These are phyloP conservation scores for Parasteatoda lunata DNA, from an alignment of 2,888 invertebrate species.

Conservation along the genomic window DNA sequence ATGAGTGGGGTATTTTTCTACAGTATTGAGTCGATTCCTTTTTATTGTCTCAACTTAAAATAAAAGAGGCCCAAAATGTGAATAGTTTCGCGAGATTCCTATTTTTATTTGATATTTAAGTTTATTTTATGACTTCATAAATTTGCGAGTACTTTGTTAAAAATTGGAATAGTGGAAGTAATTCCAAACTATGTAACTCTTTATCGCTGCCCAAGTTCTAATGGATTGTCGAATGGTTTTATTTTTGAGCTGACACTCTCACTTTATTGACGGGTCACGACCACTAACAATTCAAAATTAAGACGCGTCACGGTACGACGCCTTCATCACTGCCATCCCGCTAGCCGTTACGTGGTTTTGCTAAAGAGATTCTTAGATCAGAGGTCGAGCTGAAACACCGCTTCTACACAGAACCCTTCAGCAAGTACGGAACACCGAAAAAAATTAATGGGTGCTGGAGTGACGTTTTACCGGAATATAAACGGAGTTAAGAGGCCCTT, in stretches of 20 bases:
- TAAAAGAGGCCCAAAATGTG: too few species aligned
- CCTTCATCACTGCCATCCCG: neutral
- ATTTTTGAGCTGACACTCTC: neutral
- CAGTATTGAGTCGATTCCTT: too few species aligned
- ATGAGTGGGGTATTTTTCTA: too few species aligned
- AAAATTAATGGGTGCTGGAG: neutral
- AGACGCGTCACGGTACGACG: constrained; percentile 31
- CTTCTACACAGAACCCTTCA: neutral
- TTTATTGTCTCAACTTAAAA: too few species aligned
- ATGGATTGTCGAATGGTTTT: too few species aligned
- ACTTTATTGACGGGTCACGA: constrained; percentile 25
- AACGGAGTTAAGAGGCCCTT: neutral
- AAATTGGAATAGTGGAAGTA: too few species aligned
- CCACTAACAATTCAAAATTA: constrained; percentile 14
- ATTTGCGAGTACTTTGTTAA: too few species aligned
- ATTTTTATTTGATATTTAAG: too few species aligned
- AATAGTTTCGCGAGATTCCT: too few species aligned
- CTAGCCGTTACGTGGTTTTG: neutral
- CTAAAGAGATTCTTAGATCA: neutral
- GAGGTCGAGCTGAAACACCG: neutral
- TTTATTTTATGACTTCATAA: too few species aligned
- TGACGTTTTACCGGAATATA: neutral
- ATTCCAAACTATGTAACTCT: too few species aligned
- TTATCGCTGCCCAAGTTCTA: too few species aligned
- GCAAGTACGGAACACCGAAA: neutral